Evolutionary conservation across 2,888 invertebrate species (phyloP).

Genomic region (Sinopyrophorus schimmeli): DNA sequence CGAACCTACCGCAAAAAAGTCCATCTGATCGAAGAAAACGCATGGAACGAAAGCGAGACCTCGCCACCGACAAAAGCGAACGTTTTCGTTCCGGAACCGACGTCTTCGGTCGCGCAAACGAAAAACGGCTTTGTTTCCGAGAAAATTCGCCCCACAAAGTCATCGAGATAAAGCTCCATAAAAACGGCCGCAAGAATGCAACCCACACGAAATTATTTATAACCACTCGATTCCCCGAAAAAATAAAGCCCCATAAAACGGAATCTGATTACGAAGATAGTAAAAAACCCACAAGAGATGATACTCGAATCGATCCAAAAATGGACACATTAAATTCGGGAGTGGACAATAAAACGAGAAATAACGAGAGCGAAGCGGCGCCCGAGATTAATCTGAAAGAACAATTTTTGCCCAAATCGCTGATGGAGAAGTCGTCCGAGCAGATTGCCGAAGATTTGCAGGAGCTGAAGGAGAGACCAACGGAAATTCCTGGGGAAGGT

Average conservation of each 20-base stretch:
- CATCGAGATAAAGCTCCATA: constrained; percentile 42
- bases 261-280: constrained; percentile 9
- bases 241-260: constrained; percentile 20
- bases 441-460: constrained; percentile 18
- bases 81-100: constrained; percentile 22
- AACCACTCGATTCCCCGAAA: constrained; percentile 35
- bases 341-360: constrained; percentile 10
- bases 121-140: too few species aligned
- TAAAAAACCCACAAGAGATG: constrained; percentile 11
- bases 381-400: constrained; percentile 33
- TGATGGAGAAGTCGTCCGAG: constrained; percentile 22
- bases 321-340: constrained; percentile 17
- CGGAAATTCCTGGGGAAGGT: constrained; percentile 24
- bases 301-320: constrained; percentile 24
- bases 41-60: too few species aligned
- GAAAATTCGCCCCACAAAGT: constrained; percentile 36
- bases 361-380: constrained; percentile 24
- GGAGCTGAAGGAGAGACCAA: constrained; percentile 12
- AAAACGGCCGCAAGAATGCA: constrained; percentile 31
- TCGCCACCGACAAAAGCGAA: constrained; percentile 4
- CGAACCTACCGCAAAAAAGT: constrained; percentile 52
- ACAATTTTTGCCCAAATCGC: constrained; percentile 41
- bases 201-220: constrained; percentile 36
- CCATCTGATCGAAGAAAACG: constrained; percentile 40
- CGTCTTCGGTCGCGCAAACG: too few species aligned